Conservation (phyloP, 2,797 vertebrate genomes). For the Anisognathus igniventris region DNA sequence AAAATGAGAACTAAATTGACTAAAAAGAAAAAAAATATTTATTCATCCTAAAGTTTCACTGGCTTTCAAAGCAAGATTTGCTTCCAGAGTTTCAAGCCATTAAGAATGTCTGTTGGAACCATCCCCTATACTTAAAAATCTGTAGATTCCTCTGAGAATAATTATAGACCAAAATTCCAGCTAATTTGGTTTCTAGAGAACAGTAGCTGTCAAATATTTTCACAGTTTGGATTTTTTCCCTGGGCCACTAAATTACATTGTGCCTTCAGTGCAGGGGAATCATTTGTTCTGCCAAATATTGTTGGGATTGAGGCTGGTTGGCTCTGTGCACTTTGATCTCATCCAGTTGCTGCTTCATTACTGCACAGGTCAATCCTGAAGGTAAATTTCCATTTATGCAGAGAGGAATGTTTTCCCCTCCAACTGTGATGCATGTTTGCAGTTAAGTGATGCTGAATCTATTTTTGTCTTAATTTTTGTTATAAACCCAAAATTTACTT, state of each 20-base stretch:
- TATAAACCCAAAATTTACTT: neutral
- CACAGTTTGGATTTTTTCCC: slow-evolving; percentile 83
- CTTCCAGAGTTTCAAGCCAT: neutral
- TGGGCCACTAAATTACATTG: slow-evolving; percentile 77
- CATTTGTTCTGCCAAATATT: slow-evolving; percentile 78
- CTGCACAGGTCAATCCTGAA: slow-evolving; percentile 78
- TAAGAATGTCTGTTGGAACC: slow-evolving; percentile 5
- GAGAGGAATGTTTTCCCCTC: neutral
- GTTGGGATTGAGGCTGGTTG: slow-evolving; percentile 75
- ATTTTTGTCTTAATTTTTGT: neutral
- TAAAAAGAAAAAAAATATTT: slow-evolving; percentile 15
- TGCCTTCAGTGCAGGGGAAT: slow-evolving; percentile 76
- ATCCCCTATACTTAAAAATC: neutral
- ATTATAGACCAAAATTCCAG: neutral
- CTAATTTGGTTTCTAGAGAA: slow-evolving; percentile 62
- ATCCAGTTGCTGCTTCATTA: slow-evolving; percentile 78
- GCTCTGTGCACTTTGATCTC: slow-evolving; percentile 74
- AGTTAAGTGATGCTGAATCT: neutral
- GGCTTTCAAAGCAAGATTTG: neutral
- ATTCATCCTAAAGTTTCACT: neutral
- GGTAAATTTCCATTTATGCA: neutral
- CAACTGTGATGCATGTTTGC: neutral
- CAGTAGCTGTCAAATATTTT: slow-evolving; percentile 82
- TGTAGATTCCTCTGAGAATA: neutral
- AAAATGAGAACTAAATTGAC: slow-evolving; percentile 9